phyloP scores from a whole-genome alignment of 2,888 invertebrate genomes.

The Exocentrus adspersus region DNA sequence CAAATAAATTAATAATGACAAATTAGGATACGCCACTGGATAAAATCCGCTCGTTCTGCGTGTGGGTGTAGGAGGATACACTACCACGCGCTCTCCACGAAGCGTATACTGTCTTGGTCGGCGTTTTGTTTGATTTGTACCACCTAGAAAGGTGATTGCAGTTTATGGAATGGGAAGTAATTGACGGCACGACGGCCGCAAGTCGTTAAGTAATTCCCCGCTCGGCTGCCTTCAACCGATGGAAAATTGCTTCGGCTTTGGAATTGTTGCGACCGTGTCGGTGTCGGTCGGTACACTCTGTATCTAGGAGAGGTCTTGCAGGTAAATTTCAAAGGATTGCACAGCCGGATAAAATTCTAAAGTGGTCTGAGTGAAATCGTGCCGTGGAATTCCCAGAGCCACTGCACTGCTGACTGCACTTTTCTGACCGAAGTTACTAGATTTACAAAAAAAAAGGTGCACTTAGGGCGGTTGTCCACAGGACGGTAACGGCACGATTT shows the following conservation, averaged over 20 bases:
- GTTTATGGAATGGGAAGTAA: slow-evolving; percentile 18
- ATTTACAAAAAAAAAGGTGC: too few relatives aligned
- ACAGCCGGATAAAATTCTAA: too few relatives aligned
- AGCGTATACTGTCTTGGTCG: too few relatives aligned
- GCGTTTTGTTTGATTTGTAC: slow-evolving; percentile 35
- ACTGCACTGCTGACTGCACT: too few relatives aligned
- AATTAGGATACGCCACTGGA: neutral
- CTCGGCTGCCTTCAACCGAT: neutral
- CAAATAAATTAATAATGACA: too few relatives aligned
- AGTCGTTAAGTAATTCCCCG: slow-evolving; percentile 16
- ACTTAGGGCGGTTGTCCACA: too few relatives aligned
- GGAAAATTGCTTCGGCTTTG: neutral
- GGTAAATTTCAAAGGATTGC: neutral
- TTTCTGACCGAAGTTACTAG: too few relatives aligned
- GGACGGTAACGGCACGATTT: too few relatives aligned
- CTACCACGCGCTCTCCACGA: slow-evolving; percentile 35
- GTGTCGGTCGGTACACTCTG: neutral
- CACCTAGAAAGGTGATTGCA: slow-evolving; percentile 34
- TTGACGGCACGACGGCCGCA: slow-evolving; percentile 2
- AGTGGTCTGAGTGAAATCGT: too few relatives aligned
- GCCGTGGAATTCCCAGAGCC: too few relatives aligned
- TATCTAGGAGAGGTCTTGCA: neutral
- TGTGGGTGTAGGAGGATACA: slow-evolving; percentile 40
- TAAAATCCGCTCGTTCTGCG: slow-evolving; percentile 17
- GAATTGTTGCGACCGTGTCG: too few relatives aligned